These are phyloP conservation scores for Ormyrus nitidulus DNA, from an alignment of 2,888 invertebrate genomes.

Conservation along the genomic window DNA sequence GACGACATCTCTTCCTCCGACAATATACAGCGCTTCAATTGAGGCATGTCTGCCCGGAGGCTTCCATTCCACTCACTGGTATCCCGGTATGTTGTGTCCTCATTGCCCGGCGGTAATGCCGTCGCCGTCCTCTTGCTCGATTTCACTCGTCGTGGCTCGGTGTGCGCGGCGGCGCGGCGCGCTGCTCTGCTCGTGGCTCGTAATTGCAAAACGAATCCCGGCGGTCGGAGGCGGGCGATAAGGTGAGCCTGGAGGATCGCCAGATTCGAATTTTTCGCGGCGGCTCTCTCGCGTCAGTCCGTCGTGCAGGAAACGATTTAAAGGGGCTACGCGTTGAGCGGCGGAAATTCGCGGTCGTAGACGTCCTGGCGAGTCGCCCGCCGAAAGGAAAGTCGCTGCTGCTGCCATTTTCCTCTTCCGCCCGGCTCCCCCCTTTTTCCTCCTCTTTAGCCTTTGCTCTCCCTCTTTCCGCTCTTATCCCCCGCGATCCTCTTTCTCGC, in stretches of 20 bases:
- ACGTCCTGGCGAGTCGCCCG: slow-evolving; percentile 60
- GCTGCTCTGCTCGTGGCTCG: slow-evolving; percentile 33
- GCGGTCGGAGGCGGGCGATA: slow-evolving; percentile 56
- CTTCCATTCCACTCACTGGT: neutral
- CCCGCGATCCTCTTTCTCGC: slow-evolving; percentile 18
- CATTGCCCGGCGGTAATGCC: slow-evolving; percentile 7
- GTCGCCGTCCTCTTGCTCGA: neutral
- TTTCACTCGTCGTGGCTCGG: neutral
- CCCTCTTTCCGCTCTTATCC: slow-evolving; percentile 31
- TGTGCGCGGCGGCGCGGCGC: no score
- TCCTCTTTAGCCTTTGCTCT: neutral
- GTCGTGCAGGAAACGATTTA: slow-evolving; percentile 60
- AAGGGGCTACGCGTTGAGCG: slow-evolving; percentile 60
- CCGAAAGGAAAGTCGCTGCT: slow-evolving; percentile 32
- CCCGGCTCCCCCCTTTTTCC: neutral
- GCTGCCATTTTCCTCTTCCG: slow-evolving; percentile 1
- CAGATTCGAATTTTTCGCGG: slow-evolving; percentile 63
- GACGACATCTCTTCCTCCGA: neutral
- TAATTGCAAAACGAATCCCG: slow-evolving; percentile 59
- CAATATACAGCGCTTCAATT: slow-evolving; percentile 44
- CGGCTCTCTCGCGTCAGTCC: slow-evolving; percentile 35
- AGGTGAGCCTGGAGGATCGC: slow-evolving; percentile 66
- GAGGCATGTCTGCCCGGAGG: slow-evolving; percentile 1
- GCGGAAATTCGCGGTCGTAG: slow-evolving; percentile 65
- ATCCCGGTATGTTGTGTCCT: slow-evolving; percentile 6